These are phyloP conservation scores for Parthenolecanium corni DNA, from an alignment of 2,888 invertebrate species.

Conservation along the genomic window DNA sequence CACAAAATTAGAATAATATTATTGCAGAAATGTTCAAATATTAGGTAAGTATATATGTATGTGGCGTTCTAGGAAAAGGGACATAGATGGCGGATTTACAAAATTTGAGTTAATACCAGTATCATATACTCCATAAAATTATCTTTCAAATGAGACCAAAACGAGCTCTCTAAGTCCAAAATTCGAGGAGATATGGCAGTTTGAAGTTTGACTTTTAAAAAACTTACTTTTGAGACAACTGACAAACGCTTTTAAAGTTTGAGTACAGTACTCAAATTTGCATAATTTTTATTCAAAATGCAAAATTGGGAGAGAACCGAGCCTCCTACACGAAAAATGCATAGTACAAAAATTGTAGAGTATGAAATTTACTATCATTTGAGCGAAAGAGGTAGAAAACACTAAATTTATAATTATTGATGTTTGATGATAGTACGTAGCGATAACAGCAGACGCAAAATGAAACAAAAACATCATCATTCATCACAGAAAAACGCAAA, in stretches of 20 bases:
- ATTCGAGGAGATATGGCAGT: not conserved
- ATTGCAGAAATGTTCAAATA: not conserved
- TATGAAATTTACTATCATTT: not conserved
- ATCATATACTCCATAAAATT: slow-evolving; percentile 1
- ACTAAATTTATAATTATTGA: too few species aligned
- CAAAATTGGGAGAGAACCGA: not conserved
- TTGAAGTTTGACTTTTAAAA: not conserved
- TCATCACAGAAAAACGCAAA: too few species aligned
- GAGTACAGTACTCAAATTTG: not conserved
- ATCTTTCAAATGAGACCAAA: slow-evolving; percentile 7
- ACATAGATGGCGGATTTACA: slow-evolving; percentile 1
- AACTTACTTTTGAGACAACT: too few species aligned
- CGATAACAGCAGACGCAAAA: too few species aligned
- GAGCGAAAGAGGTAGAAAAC: not conserved
- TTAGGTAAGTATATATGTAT: not conserved
- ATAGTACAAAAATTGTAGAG: not conserved
- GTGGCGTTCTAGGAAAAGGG: slow-evolving; percentile 7
- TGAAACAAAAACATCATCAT: too few species aligned
- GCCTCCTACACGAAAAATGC: not conserved
- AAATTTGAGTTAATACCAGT: slow-evolving; percentile 2
- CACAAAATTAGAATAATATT: not conserved
- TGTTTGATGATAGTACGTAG: too few species aligned
- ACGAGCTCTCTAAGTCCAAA: not conserved
- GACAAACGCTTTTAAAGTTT: too few species aligned
- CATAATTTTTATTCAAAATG: not conserved